Evolutionary conservation across 2,888 invertebrate genomes (phyloP).

Genomic region (Steinernema scapterisci): DNA sequence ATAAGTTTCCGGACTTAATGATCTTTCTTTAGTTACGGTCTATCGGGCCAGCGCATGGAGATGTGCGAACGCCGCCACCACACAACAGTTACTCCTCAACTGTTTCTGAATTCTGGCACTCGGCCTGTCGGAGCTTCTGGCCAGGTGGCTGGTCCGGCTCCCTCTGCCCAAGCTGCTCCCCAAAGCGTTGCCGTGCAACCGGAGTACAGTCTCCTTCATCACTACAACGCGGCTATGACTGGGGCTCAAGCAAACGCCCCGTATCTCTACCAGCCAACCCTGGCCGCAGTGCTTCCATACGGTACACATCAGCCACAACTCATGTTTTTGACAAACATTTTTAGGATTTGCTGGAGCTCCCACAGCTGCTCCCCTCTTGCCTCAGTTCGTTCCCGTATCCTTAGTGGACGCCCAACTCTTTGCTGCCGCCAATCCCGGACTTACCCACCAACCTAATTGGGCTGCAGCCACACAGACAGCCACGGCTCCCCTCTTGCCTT

Average conservation of each 20-base stretch:
- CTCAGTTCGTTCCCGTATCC: constrained; percentile 59
- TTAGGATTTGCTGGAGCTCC: constrained; percentile 37
- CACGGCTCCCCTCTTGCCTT: constrained; percentile 12
- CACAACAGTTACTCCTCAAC: constrained; percentile 6
- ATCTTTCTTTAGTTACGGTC: constrained; percentile 37
- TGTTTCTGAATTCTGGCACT: constrained; percentile 27
- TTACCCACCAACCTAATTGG: constrained; percentile 24
- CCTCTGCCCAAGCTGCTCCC: constrained; percentile 16
- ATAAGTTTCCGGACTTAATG: background rate
- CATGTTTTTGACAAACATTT: constrained; percentile 32
- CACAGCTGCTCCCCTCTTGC: constrained; percentile 37
- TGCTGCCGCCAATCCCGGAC: constrained; percentile 36
- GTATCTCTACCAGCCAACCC: constrained; percentile 60
- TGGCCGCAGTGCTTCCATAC: constrained; percentile 59
- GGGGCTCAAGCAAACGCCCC: constrained; percentile 45
- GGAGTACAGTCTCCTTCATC: constrained; percentile 44
- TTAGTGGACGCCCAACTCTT: constrained; percentile 54
- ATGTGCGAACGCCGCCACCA: constrained; percentile 50
- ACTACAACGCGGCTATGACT: constrained; percentile 42
- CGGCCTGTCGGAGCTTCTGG: constrained; percentile 12
- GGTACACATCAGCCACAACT: constrained; percentile 43
- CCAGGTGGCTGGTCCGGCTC: constrained; percentile 33
- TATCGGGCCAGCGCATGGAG: constrained; percentile 58
- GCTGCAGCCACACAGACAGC: constrained; percentile 36
- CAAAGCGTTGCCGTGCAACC: constrained; percentile 29